Base-by-base conservation (phyloP, 2,113 vertebrate species). In the Aspidoscelis tigris region DNA sequence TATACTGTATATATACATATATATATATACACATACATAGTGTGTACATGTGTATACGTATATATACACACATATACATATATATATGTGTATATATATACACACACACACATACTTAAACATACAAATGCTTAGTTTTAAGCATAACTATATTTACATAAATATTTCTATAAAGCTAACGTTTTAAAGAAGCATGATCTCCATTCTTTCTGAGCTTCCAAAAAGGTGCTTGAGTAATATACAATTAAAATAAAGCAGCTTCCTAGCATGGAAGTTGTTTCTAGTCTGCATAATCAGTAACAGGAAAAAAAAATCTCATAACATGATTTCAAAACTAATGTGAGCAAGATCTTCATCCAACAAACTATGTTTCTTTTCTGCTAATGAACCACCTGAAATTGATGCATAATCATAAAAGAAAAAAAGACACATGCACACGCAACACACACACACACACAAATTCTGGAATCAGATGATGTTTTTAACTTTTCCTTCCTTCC, bases 91-190 rank as follows among this genome's bases (percentile, higher is more conserved):
- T 94, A 95, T 92, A 89, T 92, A 95, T 91, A 95, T 95, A 96
- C 93, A 96, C 95, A 95, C 93, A 90, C 94, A 95, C 95, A 96
- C 95, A 96, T 95, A 96, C 93, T 97, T 85, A 95, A 94, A 96
- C 95, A 96, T 95, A 97, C 95, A 97, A 96, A 97, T 95, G 94
- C 95, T 95, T 96, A 93, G 93, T 92, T 95, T 95, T 93, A 94
- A 97, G 96, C 95, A 96, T 96, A 97, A 96, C 96, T 90, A 96
- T 97, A 97, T 97, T 96, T 97, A 98, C 97, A 98, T 96, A 97
- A 97, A 97, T 96, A 97, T 95, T 97, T 96, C 96, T 97, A 97
- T 97, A 97, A 96, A 96, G 96, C 96, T 97, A 96, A 96, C 94
- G 93, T 96, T 96, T 85, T 96, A 96, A 96, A 96, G 95, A 97